phyloP scores from a whole-genome alignment of 2,113 vertebrate species.

The Lagopus leucura region DNA sequence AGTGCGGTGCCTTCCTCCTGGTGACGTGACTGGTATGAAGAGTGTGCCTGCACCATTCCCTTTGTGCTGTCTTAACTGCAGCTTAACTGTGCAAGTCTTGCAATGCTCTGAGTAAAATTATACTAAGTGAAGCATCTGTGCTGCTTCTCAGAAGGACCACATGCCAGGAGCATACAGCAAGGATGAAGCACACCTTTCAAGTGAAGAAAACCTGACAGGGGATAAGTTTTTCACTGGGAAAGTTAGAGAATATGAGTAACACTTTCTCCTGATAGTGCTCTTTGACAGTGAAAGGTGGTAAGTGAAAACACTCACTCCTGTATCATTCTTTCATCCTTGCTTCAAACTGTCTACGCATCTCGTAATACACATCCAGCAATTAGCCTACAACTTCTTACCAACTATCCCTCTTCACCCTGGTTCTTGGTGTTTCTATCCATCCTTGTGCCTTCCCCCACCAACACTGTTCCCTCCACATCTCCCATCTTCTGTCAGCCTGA shows the following conservation, averaged over 20 bases:
- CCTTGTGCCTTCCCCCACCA: neutral
- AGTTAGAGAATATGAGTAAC: neutral
- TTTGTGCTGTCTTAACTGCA: neutral
- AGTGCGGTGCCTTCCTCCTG: neutral
- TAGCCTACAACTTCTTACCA: neutral
- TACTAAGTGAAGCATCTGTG: neutral
- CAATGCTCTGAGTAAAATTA: neutral
- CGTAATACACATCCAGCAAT: accelerated
- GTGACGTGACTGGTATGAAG: neutral
- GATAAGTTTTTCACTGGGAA: neutral
- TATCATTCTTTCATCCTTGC: neutral
- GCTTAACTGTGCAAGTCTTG: neutral
- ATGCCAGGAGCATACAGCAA: neutral
- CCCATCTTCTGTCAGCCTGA: accelerated
- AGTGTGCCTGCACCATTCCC: neutral
- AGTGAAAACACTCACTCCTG: neutral
- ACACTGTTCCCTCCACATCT: neutral
- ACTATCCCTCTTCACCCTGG: neutral
- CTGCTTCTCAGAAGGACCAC: too few species aligned
- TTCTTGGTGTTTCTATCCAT: neutral
- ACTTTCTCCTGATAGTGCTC: neutral
- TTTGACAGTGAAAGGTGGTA: neutral
- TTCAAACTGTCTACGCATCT: neutral
- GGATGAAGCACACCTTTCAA: neutral
- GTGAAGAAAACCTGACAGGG: neutral